Conservation (phyloP, 2,113 vertebrate genomes). For the Eretmochelys imbricata region DNA sequence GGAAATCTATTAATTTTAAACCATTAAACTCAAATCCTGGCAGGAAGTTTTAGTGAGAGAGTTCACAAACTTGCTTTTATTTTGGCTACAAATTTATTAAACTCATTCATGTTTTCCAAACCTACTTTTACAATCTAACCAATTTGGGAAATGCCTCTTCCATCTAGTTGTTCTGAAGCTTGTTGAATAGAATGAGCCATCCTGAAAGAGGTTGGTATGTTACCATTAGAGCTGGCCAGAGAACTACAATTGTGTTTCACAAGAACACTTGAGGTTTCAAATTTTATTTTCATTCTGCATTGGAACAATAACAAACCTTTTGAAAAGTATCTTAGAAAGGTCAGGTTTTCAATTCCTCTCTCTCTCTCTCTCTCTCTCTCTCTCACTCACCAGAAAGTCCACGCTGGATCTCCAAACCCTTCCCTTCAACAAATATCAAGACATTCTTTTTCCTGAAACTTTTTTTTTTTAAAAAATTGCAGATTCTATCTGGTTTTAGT, state of each 20-base stretch:
- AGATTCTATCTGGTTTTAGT: neutral
- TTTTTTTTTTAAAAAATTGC: neutral
- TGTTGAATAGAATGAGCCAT: neutral
- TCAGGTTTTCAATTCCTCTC: neutral
- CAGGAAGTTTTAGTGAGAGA: neutral
- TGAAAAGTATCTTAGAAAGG: neutral
- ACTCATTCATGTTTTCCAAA: neutral
- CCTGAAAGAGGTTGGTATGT: neutral
- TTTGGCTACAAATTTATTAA: neutral
- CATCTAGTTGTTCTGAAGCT: neutral
- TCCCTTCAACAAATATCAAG: neutral
- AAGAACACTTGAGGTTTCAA: neutral
- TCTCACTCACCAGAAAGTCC: no score
- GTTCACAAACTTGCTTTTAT: neutral
- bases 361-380: neutral
- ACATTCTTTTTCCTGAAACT: neutral
- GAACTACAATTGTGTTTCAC: neutral
- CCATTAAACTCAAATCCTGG: neutral
- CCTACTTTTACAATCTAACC: neutral
- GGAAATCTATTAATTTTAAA: neutral
- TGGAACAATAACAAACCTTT: neutral
- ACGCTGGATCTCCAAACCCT: no score
- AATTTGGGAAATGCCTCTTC: neutral
- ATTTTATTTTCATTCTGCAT: no score
- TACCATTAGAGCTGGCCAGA: neutral